Evolutionary conservation across 2,888 invertebrate genomes (phyloP), one percentile per base, ranked within the genome.

Genomic region (Volucella bombylans): DNA sequence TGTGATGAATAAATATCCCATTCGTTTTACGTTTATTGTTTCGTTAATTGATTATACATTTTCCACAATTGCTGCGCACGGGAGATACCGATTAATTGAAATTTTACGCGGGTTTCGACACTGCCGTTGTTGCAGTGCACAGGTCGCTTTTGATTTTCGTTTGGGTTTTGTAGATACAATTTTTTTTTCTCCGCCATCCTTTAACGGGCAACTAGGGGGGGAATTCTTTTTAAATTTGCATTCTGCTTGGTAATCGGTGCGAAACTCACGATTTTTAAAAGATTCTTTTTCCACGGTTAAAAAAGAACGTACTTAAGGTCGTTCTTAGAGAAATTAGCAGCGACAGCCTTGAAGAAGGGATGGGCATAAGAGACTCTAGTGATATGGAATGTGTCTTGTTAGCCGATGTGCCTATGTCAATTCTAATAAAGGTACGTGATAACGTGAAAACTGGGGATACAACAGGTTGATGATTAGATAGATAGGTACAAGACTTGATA

Each of bases 31-130:
- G 89, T 89, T 89, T 89, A 89, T 90, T 89, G 89, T 90, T 89
- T 89, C 89, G 90, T 90, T 89, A 89, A 89, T 89, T 89, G 89
- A 90, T 89, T 89, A 88, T 86, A 83, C 71, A 79, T 80, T 83
- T 31, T 79, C 49, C 69, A 74, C 83, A 73, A 82, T 72, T 83
- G 73, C 54, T 67, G 41, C 10, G 50, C 45, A 45, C 64, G 74
- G 81, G 85, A 52, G 71, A 77, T 72, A 57, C 68, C 57, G 72
- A 72, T 72, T 81, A 81, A 85, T 85, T 85, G 72, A 85, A 85
- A 85, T 85, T 85, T 85, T 54, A 76, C 72, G 61, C 72, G 81
- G 76, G 81, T 81, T 80, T 18, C 39, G 41, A 18, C 18, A 59
- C 67, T 65, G 57, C 50, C 41, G 62, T 50, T 43, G 67, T 74